Evolutionary conservation across 2,888 invertebrate genomes (phyloP), one percentile per base, ranked within the genome.

Genomic region (Sepiola atlantica): DNA sequence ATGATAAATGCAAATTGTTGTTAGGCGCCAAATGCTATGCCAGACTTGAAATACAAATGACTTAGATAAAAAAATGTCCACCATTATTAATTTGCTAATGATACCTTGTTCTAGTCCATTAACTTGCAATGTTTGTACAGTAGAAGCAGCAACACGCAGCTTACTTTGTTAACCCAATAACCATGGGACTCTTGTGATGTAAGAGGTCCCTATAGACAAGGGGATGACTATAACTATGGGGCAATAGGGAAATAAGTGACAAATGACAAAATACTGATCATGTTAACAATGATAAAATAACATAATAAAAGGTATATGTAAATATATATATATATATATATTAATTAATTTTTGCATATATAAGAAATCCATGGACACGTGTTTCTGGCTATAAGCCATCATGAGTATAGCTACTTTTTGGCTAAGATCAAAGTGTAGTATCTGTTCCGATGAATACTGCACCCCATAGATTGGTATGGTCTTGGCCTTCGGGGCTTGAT

Each of bases 71-170:
- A n/a, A 77, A 77, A 32, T n/a, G n/a, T 14, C 77, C n/a, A 77
- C 77, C 77, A n/a, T 77, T 77, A 77, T 77, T 77, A 77, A 77
- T 77, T 77, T 77, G 77, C 77, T 32, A 77, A 77, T 77, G 77
- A 77, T 14, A 77, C 77, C n/a, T n/a, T n/a, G 77, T 77, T 77
- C 77, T 32, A 77, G 77, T 77, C n/a, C 77, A 77, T 77, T 77
- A 77, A 77, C 77, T n/a, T n/a, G n/a, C 77, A n/a, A 77, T 77
- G 77, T 77, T 77, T 77, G 32, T 77, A n/a, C 20, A 61, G 24
- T 4, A 61, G 24, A 20, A 61, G 24, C 21, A 57, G 20, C 61
- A 28, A 61, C 32, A 12, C 16, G n/a, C n/a, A n/a, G 77, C 24
- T 24, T 61, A 28, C 32, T 77, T 32, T 28, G n/a, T 77, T n/a